Evolutionary conservation across 2,888 invertebrate genomes (phyloP).

Genomic region (Mythimna loreyi): DNA sequence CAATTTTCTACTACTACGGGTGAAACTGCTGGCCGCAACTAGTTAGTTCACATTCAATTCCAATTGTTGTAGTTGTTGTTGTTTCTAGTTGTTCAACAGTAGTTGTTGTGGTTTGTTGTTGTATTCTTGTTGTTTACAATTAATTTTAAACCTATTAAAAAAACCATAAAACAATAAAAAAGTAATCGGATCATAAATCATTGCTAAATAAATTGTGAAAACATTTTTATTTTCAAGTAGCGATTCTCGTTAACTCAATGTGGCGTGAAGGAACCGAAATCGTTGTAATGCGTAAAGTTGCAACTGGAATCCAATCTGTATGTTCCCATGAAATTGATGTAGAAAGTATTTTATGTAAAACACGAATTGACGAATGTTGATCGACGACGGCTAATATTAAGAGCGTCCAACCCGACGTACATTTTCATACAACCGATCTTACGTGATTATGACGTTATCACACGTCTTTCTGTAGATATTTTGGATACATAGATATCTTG

Average conservation of each 20-base stretch:
- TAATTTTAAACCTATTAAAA: slow-evolving; percentile 33
- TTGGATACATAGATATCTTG: no score
- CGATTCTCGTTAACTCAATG: slow-evolving; percentile 42
- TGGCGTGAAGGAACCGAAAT: slow-evolving; percentile 49
- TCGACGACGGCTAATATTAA: slow-evolving; percentile 38
- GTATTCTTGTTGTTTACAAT: no score
- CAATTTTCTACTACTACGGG: no score
- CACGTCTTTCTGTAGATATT: no score
- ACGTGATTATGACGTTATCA: no score
- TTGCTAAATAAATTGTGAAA: slow-evolving; percentile 43
- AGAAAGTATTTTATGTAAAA: slow-evolving; percentile 40
- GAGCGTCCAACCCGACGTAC: no score
- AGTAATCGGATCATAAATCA: slow-evolving; percentile 46
- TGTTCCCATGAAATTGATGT: slow-evolving; percentile 46
- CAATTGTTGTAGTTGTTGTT: no score
- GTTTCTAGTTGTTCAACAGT: no score
- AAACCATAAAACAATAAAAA: slow-evolving; percentile 41
- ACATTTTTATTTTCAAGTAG: slow-evolving; percentile 52
- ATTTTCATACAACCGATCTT: no score
- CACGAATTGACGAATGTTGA: slow-evolving; percentile 41
- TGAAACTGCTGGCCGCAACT: no score
- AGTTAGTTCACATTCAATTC: no score
- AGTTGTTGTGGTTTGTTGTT: no score
- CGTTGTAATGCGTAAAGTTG: slow-evolving; percentile 47
- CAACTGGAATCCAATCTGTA: slow-evolving; percentile 37